Evolutionary conservation across 2,113 vertebrate genomes (phyloP).

Genomic region (Oxyruncus cristatus): DNA sequence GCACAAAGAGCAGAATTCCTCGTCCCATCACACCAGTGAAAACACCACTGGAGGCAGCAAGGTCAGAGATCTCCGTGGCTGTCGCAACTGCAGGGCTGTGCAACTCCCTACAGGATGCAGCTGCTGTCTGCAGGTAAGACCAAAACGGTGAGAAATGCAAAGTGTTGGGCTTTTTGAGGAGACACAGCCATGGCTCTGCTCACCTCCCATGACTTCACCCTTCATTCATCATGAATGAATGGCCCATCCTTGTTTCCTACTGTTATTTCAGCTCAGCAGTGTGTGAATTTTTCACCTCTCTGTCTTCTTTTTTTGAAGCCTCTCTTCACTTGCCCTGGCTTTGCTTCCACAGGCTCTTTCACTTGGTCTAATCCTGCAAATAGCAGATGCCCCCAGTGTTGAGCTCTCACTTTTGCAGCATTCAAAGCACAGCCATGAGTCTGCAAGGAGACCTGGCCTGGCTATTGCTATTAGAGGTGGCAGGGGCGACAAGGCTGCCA

Average conservation of each 20-base stretch:
- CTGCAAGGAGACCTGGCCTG: background rate
- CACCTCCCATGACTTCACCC: background rate
- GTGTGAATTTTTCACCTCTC: background rate
- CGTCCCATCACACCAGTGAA: conserved; percentile 79
- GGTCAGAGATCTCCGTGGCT: background rate
- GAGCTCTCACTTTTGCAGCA: background rate
- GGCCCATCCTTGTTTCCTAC: background rate
- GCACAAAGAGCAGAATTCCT: conserved; percentile 85
- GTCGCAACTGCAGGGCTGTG: background rate
- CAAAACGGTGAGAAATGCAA: background rate
- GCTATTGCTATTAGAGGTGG: background rate
- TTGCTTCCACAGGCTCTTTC: background rate
- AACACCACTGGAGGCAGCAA: background rate
- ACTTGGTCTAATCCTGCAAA: background rate
- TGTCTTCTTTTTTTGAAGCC: background rate
- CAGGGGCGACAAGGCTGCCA: background rate
- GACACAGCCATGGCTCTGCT: background rate
- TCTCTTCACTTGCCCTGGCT: background rate
- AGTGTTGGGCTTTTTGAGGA: background rate
- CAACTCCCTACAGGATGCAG: conserved; percentile 45
- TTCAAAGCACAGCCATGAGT: fast-evolving
- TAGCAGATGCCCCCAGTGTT: background rate
- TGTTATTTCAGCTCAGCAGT: background rate
- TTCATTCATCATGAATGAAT: background rate
- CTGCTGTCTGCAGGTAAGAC: conserved; percentile 76